Percentiles rank a stretch among this genome's conserved stretches.
These are phyloP conservation scores for Muricea muricata DNA, from an alignment of 92 coral and sea anemone species.

Conservation along the genomic window DNA sequence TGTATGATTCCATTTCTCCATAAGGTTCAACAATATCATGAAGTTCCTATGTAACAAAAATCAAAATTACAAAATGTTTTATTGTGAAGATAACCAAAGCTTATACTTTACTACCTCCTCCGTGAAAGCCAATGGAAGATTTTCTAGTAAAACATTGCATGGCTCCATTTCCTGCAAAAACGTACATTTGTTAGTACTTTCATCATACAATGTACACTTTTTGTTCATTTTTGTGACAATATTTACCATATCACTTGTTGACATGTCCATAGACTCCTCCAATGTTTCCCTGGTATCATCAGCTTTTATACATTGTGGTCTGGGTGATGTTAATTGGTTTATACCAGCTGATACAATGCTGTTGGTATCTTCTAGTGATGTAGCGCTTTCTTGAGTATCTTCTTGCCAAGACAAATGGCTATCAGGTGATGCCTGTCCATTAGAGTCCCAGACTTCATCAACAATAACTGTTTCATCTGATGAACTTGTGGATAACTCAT, in stretches of 20 bases:
- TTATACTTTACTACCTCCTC: too few relatives aligned
- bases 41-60: conserved; percentile 1
- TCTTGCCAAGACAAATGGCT: background rate
- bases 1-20: conserved; percentile 22
- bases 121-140: conserved; percentile 30
- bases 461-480: background rate
- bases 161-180: conserved; percentile 9
- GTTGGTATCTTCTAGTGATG: background rate
- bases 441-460: background rate
- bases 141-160: conserved; percentile 31
- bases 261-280: background rate
- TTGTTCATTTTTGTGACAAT: background rate
- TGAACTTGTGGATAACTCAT: background rate
- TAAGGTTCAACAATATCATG: conserved; percentile 33
- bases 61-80: background rate
- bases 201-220: background rate
- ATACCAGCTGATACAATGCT: background rate
- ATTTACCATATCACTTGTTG: background rate
- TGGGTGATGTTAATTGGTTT: background rate
- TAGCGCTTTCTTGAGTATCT: background rate
- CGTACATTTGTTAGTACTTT: too few relatives aligned
- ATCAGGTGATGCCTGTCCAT: background rate
- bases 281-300: background rate
- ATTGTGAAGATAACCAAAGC: too few relatives aligned
- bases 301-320: background rate